Base-by-base conservation (phyloP, 2,888 invertebrate genomes). In the Spisula subtruncata region DNA sequence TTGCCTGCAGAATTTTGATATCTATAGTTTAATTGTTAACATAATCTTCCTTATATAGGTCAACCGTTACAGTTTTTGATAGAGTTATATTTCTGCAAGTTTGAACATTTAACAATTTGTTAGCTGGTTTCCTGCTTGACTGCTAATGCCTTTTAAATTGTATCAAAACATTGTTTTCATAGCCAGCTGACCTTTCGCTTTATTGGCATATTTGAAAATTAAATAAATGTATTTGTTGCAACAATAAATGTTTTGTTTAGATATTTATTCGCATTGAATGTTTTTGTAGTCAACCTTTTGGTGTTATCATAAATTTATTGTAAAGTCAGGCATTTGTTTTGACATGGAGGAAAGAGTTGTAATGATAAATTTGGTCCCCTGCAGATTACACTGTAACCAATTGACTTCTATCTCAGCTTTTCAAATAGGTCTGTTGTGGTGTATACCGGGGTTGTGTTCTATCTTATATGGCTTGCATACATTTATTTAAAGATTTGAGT, bases 301-400 rank as follows among this genome's bases (percentile, higher is more conserved):
- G 29, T 71, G 71, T 32, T 32, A 32, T 29, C 14, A 71, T 16
- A 32, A 29, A 71, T 71, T 71, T 32, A 71, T 71, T 14, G 71
- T 71, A 29, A 71, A 71, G 32, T 71, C 71, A 71, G 25, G 71
- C 32, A 32, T 71, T 71, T 71, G 32, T 71, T 71, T 71, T 71
- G 71, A 71, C 71, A 71, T 71, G 6, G 8, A 8, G 32, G 71
- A 71, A 71, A 71, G 66, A 66, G 71, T 71, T 71, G n/a, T 1
- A 71, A 71, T 60, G 60, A 60, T 60, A 60, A 60, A 60, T 20
- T 60, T n/a, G 18, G 20, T 25, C 25, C 25, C n/a, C 60, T n/a
- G 60, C 18, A n/a, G 25, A 60, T 60, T 60, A 4, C 60, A 5
- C n/a, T 60, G 60, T 60, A 60, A 60, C 60, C 60, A 60, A 20